Evolutionary conservation across 1,140 invertebrate species (phyloP), one percentile per base, ranked within the genome.

Genomic region (Galendromus occidentalis): DNA sequence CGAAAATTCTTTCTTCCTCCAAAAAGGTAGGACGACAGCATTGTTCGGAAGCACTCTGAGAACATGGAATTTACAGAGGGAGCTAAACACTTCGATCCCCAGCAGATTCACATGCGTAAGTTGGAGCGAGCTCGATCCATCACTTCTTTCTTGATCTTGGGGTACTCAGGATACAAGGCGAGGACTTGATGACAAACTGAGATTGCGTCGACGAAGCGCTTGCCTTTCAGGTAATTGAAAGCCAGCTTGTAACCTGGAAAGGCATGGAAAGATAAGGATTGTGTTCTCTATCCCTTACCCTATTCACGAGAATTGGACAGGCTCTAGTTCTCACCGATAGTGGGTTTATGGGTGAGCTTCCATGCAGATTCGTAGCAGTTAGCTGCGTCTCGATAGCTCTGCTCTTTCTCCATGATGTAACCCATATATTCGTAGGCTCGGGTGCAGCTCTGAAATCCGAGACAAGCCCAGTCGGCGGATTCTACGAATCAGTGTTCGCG

Each of bases 381-480:
- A 0, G 87, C 84, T 0, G 93, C 91, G 67, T 91, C 87, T 66
- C 83, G 83, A 77, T 89, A 95, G 67, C 85, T 85, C 72, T 93
- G 89, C 69, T 93, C 88, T 70, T 92, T 94, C 75, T 98, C 93
- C 51, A 86, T 82, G 68, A 97, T 83, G 67, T 83, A 83, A 0
- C 88, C 93, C 72, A 83, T 77, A 29, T 89, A 85, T 77, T 97
- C 92, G 73, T 91, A 88, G 0, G 92, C 92, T 72, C 89, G 86
- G 4, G 85, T 83, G 71, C 87, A 93, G 0, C 88, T 88, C 72
- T 79, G 64, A 65, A 72, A 67, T 65, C 64, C 18, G 65, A 33
- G 64, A 20, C 25, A 44, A 42, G 20, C 29, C 20, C 4, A 47
- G 4, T 47, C 45, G 42, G n/a, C n/a, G n/a, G n/a, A n/a, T n/a